Evolutionary conservation across 2,888 invertebrate species (phyloP).

Genomic region (Pilophorus perplexus): DNA sequence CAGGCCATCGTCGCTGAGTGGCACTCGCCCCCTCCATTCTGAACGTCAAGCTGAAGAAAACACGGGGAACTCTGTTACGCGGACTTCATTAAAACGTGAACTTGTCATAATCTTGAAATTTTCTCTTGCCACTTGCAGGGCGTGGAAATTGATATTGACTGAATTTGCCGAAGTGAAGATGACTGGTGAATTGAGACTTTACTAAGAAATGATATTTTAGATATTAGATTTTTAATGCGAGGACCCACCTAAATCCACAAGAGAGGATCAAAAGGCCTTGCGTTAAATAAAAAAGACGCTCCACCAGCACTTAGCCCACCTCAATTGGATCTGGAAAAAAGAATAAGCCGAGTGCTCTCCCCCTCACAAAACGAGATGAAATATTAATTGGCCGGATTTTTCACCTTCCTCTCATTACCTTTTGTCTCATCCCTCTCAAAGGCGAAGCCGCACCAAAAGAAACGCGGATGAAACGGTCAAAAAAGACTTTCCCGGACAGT

Average conservation of each 20-base stretch:
- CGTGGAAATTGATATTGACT: slow-evolving; percentile 1
- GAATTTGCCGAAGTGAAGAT: slow-evolving; percentile 13
- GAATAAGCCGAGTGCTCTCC: no score
- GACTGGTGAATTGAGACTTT: no score
- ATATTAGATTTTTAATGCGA: no score
- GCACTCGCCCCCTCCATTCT: slow-evolving; percentile 6
- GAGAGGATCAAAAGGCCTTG: no score
- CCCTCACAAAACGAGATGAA: no score
- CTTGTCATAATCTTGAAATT: background rate
- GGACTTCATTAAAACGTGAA: slow-evolving; percentile 10
- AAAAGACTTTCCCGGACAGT: slow-evolving; percentile 1
- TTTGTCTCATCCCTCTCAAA: background rate
- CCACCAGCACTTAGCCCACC: no score
- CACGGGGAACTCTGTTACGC: slow-evolving; percentile 22
- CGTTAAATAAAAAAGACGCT: no score
- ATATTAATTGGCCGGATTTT: slow-evolving; percentile 4
- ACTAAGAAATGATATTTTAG: no score
- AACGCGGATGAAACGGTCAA: background rate
- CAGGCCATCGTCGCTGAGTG: slow-evolving; percentile 1
- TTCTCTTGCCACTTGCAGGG: background rate
- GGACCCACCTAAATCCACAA: no score
- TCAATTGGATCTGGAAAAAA: background rate
- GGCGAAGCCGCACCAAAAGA: background rate
- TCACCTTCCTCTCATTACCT: background rate
- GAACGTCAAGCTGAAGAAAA: slow-evolving; percentile 12